Evolutionary conservation across 2,113 vertebrate species (phyloP).

Genomic region (Cairina moschata): DNA sequence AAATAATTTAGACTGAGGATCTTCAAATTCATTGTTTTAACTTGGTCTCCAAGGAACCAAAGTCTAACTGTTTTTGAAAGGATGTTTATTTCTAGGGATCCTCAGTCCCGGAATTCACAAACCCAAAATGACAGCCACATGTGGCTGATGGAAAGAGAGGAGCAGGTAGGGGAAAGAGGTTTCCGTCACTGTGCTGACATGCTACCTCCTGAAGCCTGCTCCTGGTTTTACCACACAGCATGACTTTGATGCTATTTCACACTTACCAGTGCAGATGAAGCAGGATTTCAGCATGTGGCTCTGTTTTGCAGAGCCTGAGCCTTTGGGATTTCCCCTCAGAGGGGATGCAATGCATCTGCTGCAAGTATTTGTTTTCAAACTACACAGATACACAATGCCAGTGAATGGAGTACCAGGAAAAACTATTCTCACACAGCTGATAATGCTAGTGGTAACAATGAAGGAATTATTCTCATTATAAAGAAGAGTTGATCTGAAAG

Average conservation of each 20-base stretch:
- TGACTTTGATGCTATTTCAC: background rate
- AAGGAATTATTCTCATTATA: slow-evolving; percentile 69
- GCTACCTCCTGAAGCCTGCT: background rate
- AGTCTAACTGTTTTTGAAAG: background rate
- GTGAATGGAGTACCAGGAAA: background rate
- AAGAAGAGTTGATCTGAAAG: slow-evolving; percentile 67
- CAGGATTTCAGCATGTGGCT: background rate
- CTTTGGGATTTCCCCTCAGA: background rate
- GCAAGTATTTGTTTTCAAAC: slow-evolving; percentile 10
- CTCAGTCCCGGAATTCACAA: background rate
- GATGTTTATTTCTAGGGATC: background rate
- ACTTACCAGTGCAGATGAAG: background rate
- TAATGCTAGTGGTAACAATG: slow-evolving; percentile 35
- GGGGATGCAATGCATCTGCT: background rate
- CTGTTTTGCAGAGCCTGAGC: background rate
- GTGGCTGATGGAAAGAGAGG: background rate
- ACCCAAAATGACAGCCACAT: accelerated
- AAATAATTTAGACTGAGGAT: background rate
- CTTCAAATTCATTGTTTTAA: background rate
- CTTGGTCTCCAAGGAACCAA: background rate
- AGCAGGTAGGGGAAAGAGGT: background rate
- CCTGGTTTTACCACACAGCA: background rate
- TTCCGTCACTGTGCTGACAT: background rate
- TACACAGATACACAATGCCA: background rate
- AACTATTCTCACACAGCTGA: slow-evolving; percentile 27